These are phyloP conservation scores for Brachionichthys hirsutus DNA, from an alignment of 2,113 vertebrate species.

Conservation along the genomic window DNA sequence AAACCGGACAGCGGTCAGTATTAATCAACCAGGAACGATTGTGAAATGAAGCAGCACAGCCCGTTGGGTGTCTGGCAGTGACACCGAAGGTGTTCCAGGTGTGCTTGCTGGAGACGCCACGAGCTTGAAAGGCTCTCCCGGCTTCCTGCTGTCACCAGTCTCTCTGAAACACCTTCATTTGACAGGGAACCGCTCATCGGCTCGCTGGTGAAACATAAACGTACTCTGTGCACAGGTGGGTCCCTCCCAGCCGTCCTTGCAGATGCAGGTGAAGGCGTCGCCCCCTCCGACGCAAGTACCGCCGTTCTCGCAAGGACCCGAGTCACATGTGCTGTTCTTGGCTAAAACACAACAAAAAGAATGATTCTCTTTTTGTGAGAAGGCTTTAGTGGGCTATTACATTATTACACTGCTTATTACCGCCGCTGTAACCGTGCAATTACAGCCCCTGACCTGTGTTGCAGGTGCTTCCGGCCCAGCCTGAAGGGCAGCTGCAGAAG, in stretches of 20 bases:
- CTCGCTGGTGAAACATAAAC: too few relatives aligned
- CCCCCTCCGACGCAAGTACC: slow-evolving; percentile 92
- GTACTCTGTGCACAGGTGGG: slow-evolving; percentile 89
- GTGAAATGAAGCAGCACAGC: too few relatives aligned
- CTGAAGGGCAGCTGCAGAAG: slow-evolving; percentile 85
- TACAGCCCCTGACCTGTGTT: slow-evolving; percentile 79
- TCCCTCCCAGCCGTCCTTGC: slow-evolving; percentile 95
- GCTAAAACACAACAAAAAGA: slow-evolving; percentile 67
- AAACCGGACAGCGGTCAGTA: neutral
- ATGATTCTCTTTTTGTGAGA: too few relatives aligned
- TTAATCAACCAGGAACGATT: too few relatives aligned
- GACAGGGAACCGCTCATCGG: too few relatives aligned
- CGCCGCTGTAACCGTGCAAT: neutral
- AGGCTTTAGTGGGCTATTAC: too few relatives aligned
- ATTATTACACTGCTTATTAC: neutral
- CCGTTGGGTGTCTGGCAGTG: too few relatives aligned
- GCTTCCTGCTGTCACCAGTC: too few relatives aligned
- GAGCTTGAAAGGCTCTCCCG: too few relatives aligned
- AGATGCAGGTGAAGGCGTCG: slow-evolving; percentile 90
- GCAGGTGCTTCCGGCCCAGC: slow-evolving; percentile 91
- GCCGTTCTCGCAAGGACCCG: slow-evolving; percentile 89
- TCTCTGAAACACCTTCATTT: too few relatives aligned
- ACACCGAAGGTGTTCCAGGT: too few relatives aligned
- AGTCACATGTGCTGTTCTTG: slow-evolving; percentile 89
- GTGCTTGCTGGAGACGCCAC: too few relatives aligned